phyloP scores from a whole-genome alignment of 2,888 invertebrate genomes.

The Hanleya hanleyi region DNA sequence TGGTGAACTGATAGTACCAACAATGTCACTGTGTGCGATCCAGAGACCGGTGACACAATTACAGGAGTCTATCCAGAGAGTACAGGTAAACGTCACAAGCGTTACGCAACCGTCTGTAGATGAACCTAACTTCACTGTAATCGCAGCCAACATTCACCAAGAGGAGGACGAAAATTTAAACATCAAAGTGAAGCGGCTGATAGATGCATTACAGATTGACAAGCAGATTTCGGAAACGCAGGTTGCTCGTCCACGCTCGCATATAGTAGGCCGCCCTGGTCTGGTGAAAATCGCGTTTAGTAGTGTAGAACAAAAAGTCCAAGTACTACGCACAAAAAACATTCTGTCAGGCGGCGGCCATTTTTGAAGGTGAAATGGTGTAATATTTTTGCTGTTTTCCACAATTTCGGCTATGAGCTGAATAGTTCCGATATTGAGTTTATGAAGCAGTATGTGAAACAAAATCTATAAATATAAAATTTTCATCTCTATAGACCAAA shows the following conservation, averaged over 20 bases:
- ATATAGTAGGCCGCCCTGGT: not conserved
- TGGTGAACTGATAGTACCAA: not conserved
- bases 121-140: not conserved
- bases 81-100: not conserved
- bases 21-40: not conserved
- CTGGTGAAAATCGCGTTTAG: not conserved
- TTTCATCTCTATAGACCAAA: too few species aligned
- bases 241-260: not conserved
- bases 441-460: too few species aligned
- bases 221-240: not conserved
- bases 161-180: not conserved
- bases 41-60: too few species aligned
- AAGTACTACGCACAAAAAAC: too few species aligned
- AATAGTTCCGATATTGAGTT: too few species aligned
- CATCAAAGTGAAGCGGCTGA: not conserved
- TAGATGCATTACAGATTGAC: not conserved
- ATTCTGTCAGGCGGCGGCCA: too few species aligned
- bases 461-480: too few species aligned
- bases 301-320: not conserved
- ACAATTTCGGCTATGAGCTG: too few species aligned
- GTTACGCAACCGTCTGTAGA: not conserved
- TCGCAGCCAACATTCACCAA: not conserved
- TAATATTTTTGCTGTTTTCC: too few species aligned
- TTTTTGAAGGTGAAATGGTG: too few species aligned
- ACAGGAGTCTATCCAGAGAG: not conserved